These are phyloP conservation scores for Bursaphelenchus okinawaensis DNA, from an alignment of 2,888 invertebrate genomes.

Conservation along the genomic window DNA sequence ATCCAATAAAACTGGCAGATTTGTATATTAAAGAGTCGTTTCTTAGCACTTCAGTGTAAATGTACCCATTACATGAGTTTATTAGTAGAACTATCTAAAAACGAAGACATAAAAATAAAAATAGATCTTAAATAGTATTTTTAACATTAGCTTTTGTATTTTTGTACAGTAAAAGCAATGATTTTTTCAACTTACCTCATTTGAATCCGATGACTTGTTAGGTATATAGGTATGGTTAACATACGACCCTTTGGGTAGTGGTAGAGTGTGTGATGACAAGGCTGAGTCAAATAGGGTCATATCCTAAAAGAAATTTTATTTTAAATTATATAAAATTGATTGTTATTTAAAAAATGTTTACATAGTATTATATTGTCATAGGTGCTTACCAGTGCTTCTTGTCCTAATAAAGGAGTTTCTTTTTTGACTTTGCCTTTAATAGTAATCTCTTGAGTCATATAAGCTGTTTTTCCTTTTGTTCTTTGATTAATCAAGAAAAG, in stretches of 20 bases:
- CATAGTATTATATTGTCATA: too few relatives aligned
- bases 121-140: constrained; percentile 8
- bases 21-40: constrained; percentile 36
- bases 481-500: not conserved
- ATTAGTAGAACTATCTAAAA: constrained; percentile 33
- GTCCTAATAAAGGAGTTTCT: too few relatives aligned
- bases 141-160: too few relatives aligned
- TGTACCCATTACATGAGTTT: constrained; percentile 41
- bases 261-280: not conserved
- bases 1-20: constrained; percentile 42
- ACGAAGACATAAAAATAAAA: constrained; percentile 13
- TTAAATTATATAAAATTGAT: too few relatives aligned
- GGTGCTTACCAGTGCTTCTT: too few relatives aligned
- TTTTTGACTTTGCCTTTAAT: not conserved
- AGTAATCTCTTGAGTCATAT: not conserved
- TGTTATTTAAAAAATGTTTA: too few relatives aligned
- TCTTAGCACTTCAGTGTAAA: constrained; percentile 37
- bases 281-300: not conserved
- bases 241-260: constrained; percentile 8
- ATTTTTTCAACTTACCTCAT: not conserved
- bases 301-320: too few relatives aligned
- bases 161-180: not conserved
- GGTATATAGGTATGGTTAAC: not conserved
- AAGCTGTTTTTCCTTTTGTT: not conserved
- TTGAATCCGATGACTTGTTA: not conserved